Evolutionary conservation across 2,888 invertebrate genomes (phyloP), one percentile per base, ranked within the genome.

Genomic region (Rhingia rostrata): DNA sequence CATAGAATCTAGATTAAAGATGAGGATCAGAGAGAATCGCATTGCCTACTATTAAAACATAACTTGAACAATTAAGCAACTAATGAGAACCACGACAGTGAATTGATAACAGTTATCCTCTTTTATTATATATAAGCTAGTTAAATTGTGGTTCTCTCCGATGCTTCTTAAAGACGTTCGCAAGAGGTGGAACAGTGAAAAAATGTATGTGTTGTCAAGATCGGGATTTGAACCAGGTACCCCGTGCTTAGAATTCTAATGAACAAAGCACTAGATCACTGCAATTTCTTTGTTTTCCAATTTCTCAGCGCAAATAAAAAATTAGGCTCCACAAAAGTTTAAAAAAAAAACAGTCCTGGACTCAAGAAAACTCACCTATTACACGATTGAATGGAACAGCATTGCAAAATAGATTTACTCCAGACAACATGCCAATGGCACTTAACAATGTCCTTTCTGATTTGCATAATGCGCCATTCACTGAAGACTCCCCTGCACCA

Each of bases 401-500:
- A 37, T 47, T 39, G 32, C 58, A 32, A 60, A 70, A 70, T 60
- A 41, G 70, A 70, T 49, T 49, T 41, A 49, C 61, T 61, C 41
- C 60, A 49, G 54, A 49, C 80, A 80, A 61, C 74, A 63, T 80
- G 82, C 72, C 49, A 47, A 49, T 61, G 56, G 63, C 79, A 69
- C 69, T 66, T 64, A 66, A 74, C 80, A 84, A 84, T 70, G 63
- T 70, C 58, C 70, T 60, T 66, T 60, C 80, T 80, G 80, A 84
- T 84, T 84, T 84, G 74, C 84, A 84, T 84, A 84, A 84, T 75
- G 80, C 69, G 6, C 43, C 47, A 69, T 54, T 69, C 69, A 37
- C 45, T 81, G 49, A 69, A 56, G 39, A 37, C 7, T 30, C n/a
- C n/a, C 47, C 22, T n/a, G 4, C 6, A 4, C 14, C 30, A 4